Evolutionary conservation across 2,888 invertebrate species (phyloP).

Genomic region (Bursaphelenchus okinawaensis): DNA sequence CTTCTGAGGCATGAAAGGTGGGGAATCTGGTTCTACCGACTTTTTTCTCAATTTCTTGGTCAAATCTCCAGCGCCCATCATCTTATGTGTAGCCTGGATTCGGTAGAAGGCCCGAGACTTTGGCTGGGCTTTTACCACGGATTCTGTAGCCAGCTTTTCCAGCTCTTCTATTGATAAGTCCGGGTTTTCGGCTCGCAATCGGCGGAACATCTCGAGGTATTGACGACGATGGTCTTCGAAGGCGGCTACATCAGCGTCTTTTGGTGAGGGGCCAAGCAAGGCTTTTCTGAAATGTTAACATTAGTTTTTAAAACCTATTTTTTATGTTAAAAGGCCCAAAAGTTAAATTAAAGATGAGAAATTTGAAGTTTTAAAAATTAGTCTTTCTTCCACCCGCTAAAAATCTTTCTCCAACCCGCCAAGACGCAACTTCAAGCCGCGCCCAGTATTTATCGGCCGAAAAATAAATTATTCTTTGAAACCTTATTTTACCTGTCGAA

Average conservation of each 20-base stretch:
- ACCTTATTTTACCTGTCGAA: too few species aligned
- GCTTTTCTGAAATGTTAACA: conserved; percentile 23
- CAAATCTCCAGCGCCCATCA: conserved; percentile 38
- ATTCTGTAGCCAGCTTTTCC: conserved; percentile 69
- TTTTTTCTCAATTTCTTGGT: conserved; percentile 69
- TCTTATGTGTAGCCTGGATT: conserved; percentile 80
- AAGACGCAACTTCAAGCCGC: too few species aligned
- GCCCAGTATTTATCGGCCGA: too few species aligned
- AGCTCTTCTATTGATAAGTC: conserved; percentile 81
- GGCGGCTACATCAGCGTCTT: conserved; percentile 61
- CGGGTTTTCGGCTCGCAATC: conserved; percentile 78
- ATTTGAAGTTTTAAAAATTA: too few species aligned
- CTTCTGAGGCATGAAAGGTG: conserved; percentile 22
- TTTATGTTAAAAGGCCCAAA: neutral
- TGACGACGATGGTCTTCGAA: conserved; percentile 83
- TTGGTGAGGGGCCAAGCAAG: conserved; percentile 23
- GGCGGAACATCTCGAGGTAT: conserved; percentile 75
- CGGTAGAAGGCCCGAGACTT: conserved; percentile 92
- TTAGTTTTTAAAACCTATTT: neutral
- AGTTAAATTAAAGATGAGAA: too few species aligned
- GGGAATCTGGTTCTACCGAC: conserved; percentile 24
- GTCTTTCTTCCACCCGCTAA: too few species aligned
- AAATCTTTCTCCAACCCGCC: too few species aligned
- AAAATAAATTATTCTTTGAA: too few species aligned
- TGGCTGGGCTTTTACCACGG: conserved; percentile 65